Evolutionary conservation across 2,888 invertebrate genomes (phyloP).

Genomic region (Erannis defoliaria): DNA sequence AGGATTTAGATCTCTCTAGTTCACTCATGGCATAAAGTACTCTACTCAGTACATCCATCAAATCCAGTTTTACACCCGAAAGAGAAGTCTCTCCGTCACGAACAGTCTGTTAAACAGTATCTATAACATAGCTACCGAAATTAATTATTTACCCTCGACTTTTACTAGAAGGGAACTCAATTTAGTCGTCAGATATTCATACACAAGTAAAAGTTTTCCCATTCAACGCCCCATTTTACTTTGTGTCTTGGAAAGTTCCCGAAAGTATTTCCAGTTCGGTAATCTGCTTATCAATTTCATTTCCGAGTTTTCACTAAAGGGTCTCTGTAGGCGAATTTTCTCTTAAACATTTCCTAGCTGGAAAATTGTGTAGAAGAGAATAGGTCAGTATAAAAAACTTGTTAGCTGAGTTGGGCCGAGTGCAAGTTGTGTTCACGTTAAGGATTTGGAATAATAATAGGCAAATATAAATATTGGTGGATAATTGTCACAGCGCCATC

Average conservation of each 20-base stretch:
- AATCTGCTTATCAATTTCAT: constrained; percentile 26
- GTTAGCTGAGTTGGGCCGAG: no score
- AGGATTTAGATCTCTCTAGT: no score
- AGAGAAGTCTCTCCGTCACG: background rate
- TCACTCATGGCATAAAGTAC: no score
- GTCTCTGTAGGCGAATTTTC: constrained; percentile 1
- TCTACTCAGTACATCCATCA: no score
- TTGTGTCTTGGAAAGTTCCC: constrained; percentile 4
- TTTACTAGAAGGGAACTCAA: background rate
- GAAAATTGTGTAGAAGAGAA: background rate
- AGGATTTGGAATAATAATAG: no score
- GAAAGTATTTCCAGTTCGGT: constrained; percentile 16
- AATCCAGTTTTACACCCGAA: no score
- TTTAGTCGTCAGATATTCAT: constrained; percentile 12
- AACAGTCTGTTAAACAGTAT: background rate
- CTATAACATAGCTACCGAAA: constrained; percentile 7
- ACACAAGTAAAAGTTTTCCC: constrained; percentile 17
- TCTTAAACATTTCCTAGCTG: background rate
- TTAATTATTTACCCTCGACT: constrained; percentile 10
- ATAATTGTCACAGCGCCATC: no score
- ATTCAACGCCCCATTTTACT: constrained; percentile 27
- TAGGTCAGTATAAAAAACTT: no score
- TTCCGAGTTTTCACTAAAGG: constrained; percentile 21
- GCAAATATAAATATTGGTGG: no score
- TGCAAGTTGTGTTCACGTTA: no score